Evolutionary conservation across 37 sponge, comb jelly and placozoan species (phyloP).

Genomic region (Diacarnus erythraeanus): DNA sequence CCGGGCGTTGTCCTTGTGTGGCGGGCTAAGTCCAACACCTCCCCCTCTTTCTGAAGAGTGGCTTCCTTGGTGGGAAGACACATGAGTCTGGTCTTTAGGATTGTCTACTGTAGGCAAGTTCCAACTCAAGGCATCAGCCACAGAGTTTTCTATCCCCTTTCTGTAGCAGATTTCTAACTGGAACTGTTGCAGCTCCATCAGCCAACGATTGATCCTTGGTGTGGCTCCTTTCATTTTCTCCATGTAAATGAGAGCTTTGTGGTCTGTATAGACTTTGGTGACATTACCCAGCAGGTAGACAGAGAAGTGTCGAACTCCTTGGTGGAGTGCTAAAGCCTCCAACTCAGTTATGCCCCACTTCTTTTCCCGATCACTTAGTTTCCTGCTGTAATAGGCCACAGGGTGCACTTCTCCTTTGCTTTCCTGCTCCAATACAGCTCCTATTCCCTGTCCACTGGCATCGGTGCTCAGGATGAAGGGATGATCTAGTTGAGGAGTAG

Average conservation of each 20-base stretch:
- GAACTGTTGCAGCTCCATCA: neutral
- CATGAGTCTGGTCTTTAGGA: neutral
- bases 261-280: neutral
- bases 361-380: neutral
- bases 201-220: neutral
- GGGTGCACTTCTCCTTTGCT: neutral
- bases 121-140: neutral
- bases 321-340: neutral
- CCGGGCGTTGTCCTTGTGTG: too few species aligned
- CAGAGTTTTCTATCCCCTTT: neutral
- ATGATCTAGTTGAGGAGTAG: neutral
- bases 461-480: neutral
- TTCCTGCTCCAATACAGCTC: neutral
- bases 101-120: neutral
- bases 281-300: neutral
- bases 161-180: neutral
- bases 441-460: neutral
- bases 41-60: neutral
- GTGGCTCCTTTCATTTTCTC: neutral
- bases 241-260: neutral
- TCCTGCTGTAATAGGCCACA: neutral
- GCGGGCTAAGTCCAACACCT: neutral
- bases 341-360: neutral
- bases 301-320: neutral
- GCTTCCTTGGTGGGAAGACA: neutral